Conservation (phyloP, 2,113 vertebrate species). For the Melanerpes aurifrons region DNA sequence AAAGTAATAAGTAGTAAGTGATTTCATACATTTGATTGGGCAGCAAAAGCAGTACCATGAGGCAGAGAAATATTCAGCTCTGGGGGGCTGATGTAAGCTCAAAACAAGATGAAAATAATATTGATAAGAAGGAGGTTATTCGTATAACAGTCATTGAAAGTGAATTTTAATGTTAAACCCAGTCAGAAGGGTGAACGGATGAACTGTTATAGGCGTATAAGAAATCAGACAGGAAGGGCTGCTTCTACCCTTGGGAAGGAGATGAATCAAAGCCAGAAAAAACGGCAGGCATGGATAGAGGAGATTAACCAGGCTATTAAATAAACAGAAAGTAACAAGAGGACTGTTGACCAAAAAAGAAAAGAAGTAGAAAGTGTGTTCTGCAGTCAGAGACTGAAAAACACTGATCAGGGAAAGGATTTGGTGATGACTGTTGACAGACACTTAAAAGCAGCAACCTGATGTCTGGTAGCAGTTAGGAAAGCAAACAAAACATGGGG, state of each 20-base stretch:
- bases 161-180: neutral
- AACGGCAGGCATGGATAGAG: neutral
- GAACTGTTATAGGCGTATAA: neutral
- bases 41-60: neutral
- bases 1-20: neutral
- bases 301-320: conserved; percentile 46
- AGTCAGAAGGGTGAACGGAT: neutral
- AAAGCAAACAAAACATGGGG: conserved; percentile 76
- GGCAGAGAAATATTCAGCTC: neutral
- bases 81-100: neutral
- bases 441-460: conserved; percentile 77
- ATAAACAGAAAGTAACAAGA: conserved; percentile 52
- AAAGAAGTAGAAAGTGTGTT: conserved; percentile 54
- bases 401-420: conserved; percentile 54
- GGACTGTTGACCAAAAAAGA: conserved; percentile 1
- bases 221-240: neutral
- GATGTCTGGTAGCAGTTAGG: conserved; percentile 77
- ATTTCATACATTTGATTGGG: neutral
- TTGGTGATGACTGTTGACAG: conserved; percentile 64
- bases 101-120: neutral
- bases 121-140: neutral
- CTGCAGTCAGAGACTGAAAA: conserved; percentile 18
- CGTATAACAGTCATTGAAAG: neutral
- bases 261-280: neutral
- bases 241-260: neutral